Percentiles rank a stretch among this genome's conserved stretches.
Evolutionary conservation across 2,113 vertebrate genomes (phyloP).

Genomic region (Cyanocitta stelleri): DNA sequence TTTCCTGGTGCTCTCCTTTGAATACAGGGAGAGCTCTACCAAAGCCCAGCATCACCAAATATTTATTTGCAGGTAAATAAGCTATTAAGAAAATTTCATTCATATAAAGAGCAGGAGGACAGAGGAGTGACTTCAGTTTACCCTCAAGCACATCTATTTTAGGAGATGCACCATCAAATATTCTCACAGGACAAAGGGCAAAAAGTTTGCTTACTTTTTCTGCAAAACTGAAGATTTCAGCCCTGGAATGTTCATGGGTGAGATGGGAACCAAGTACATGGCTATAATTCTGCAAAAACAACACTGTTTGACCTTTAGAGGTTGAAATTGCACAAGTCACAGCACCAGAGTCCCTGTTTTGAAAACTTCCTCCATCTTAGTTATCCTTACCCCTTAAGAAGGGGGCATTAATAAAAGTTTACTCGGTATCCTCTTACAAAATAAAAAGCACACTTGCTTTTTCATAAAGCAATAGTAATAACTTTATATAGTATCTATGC

Average conservation of each 20-base stretch:
- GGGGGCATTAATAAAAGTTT: neutral
- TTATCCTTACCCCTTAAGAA: no score
- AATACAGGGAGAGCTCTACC: neutral
- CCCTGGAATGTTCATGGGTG: neutral
- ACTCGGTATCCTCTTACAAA: neutral
- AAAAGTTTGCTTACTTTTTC: neutral
- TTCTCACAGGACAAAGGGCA: neutral
- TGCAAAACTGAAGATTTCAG: neutral
- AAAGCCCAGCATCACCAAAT: neutral
- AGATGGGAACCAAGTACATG: neutral
- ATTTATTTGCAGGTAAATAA: neutral
- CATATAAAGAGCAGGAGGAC: neutral
- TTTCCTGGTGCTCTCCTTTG: neutral
- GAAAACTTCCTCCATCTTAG: neutral
- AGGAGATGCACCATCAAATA: neutral
- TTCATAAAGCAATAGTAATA: neutral
- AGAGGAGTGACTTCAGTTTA: neutral
- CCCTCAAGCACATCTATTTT: neutral
- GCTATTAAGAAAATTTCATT: neutral
- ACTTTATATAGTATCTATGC: neutral
- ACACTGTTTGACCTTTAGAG: neutral
- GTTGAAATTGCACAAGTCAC: neutral
- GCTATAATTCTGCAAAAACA: neutral
- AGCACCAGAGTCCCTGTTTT: neutral
- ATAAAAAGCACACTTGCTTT: neutral